Conservation (phyloP, 2,888 invertebrate genomes). For the Dasysyrphus tricinctus region DNA sequence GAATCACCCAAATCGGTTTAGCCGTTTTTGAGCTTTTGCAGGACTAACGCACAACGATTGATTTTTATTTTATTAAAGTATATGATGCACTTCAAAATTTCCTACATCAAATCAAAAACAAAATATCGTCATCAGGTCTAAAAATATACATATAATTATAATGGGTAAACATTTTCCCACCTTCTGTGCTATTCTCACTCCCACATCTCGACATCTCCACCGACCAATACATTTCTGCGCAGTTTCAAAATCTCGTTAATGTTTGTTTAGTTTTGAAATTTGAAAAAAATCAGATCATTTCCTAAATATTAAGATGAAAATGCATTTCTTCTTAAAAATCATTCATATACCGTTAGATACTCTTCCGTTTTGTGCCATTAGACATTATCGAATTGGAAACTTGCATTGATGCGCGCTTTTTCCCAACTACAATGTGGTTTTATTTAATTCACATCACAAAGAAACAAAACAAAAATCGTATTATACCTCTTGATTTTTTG, state of each 20-base stretch:
- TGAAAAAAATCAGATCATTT: neutral
- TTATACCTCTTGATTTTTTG: conserved; percentile 12
- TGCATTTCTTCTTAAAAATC: conserved; percentile 4
- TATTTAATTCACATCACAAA: conserved; percentile 49
- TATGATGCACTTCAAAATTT: conserved; percentile 7
- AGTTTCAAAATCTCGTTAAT: neutral
- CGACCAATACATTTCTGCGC: neutral
- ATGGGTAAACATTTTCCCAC: conserved; percentile 56
- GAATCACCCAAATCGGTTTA: too few species aligned
- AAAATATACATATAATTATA: conserved; percentile 33
- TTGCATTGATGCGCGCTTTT: conserved; percentile 41
- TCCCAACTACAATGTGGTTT: conserved; percentile 1
- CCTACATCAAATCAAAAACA: neutral
- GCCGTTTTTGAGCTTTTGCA: too few species aligned
- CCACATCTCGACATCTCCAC: neutral
- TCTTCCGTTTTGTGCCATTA: neutral
- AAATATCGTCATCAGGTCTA: conserved; percentile 42
- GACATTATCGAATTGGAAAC: neutral
- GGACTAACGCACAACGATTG: too few species aligned
- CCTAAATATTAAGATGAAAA: conserved; percentile 30
- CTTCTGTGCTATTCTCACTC: conserved; percentile 32
- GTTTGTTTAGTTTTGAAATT: conserved; percentile 8
- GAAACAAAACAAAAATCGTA: conserved; percentile 8
- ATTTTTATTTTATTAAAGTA: too few species aligned
- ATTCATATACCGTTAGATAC: neutral